Base-by-base conservation (phyloP, 1,140 invertebrate genomes). In the Agrypnia vestita region DNA sequence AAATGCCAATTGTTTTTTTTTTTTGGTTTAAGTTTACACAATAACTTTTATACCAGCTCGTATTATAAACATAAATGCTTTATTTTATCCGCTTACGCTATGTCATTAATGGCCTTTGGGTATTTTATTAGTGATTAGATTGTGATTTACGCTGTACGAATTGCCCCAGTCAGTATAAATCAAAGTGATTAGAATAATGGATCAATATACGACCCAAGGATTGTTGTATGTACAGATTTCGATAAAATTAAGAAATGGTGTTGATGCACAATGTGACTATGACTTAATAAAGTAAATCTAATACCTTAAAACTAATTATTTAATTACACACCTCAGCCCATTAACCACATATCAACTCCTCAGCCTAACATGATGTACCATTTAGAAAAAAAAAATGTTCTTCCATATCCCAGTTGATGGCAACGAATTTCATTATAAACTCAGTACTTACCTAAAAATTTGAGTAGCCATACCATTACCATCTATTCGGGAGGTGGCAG, bases 211-310 rank as follows among this genome's bases (percentile, higher is more conserved):
- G 61, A 64, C 19, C 67, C 17, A 17, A 19, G 11, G 47, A 71
- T 62, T 71, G 67, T 62, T 71, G 67, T 53, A 71, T 25, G 67
- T 49, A 21, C 25, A 71, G 67, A 71, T 49, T 59, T 53, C 46
- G 49, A 25, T 46, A 51, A 71, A 71, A 71, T 47, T 71, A 17
- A 71, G 67, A 25, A 51, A 49, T 46, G 67, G 67, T 51, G 19
- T 49, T 71, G 67, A 71, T 51, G 67, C 47, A 51, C 17, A 71
- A 71, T 49, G 67, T 71, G 67, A 71, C 51, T 49, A 49, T 49
- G 49, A 49, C 46, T 71, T 49, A 71, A 71, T 71, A 71, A 71
- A 71, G 46, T 71, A 71, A 21, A 71, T 71, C 67, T 71, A 71
- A 71, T 71, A 46, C 17, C 47, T 15, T 71, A 11, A 44, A 13